Evolutionary conservation across 2,888 invertebrate species (phyloP), one percentile per base, ranked within the genome.

Genomic region (Zygaena filipendulae): DNA sequence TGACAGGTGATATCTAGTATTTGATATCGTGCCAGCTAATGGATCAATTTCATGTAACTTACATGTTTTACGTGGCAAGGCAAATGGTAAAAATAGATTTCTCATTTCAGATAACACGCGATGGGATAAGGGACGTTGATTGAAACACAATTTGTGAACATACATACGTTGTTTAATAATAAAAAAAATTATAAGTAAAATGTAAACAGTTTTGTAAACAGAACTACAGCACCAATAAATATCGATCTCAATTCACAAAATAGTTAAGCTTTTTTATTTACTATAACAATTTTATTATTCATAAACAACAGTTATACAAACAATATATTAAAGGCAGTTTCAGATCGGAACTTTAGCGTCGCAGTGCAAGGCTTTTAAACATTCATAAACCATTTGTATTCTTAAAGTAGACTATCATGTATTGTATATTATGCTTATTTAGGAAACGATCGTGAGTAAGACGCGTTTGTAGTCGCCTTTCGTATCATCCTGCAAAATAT

Each of bases 401-500:
- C n/a, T n/a, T n/a, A n/a, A n/a, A n/a, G n/a, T n/a, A n/a, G n/a
- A n/a, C n/a, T n/a, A n/a, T n/a, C n/a, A n/a, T n/a, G n/a, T n/a
- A 16, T 6, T 16, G 51, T 57, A 59, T 66, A 64, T 66, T 61
- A 62, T 58, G 63, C 55, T 54, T 47, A 52, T 58, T 54, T 69
- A 79, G 34, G 70, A 70, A 40, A 77, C 70, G 51, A 86, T 43
- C 43, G 82, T 82, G 42, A 86, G 79, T 67, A 89, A 82, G 45
- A 85, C 82, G 52, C 84, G 81, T 71, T 84, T 83, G 80, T 86
- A 87, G 77, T 88, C 87, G 30, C 88, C 88, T 52, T 85, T 84
- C 48, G 85, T 75, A 70, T 88, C 88, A 54, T 84, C 85, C 85
- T 87, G 84, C 59, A 83, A 81, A 71, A 61, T 58, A 68, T 67